Conservation (phyloP, 1,140 invertebrate species). For the Penaeus japonicus region DNA sequence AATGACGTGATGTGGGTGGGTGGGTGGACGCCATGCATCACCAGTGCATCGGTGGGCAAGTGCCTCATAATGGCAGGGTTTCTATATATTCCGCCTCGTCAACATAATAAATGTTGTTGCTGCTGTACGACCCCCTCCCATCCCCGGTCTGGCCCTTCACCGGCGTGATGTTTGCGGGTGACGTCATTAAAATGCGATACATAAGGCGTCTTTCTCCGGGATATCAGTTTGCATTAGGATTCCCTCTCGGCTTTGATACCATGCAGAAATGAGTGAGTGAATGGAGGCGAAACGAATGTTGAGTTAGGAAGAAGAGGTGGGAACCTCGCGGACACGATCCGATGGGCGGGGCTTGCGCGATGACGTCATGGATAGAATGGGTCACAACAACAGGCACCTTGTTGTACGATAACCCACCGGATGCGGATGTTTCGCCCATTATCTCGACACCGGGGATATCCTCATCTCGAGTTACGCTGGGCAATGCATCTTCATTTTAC, state of each 20-base stretch:
- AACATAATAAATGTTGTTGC: neutral
- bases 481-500: neutral
- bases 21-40: too few relatives aligned
- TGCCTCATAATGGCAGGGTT: too few relatives aligned
- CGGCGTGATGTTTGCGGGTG: constrained; percentile 36
- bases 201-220: constrained; percentile 2
- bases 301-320: constrained; percentile 28
- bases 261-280: constrained; percentile 49
- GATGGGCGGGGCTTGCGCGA: constrained; percentile 28
- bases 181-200: constrained; percentile 44
- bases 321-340: constrained; percentile 26
- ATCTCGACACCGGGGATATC: neutral
- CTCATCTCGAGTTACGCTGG: neutral
- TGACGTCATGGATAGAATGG: constrained; percentile 48
- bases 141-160: neutral
- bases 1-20: neutral
- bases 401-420: constrained; percentile 6
- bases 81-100: too few relatives aligned
- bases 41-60: too few relatives aligned
- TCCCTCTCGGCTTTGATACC: constrained; percentile 27
- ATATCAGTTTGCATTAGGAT: constrained; percentile 23
- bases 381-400: constrained; percentile 10
- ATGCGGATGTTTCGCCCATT: neutral
- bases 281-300: constrained; percentile 38
- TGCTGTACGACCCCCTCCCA: constrained; percentile 39